These are phyloP conservation scores for Phrynocephalus versicolor DNA, from an alignment of 2,113 vertebrate genomes.

Conservation along the genomic window DNA sequence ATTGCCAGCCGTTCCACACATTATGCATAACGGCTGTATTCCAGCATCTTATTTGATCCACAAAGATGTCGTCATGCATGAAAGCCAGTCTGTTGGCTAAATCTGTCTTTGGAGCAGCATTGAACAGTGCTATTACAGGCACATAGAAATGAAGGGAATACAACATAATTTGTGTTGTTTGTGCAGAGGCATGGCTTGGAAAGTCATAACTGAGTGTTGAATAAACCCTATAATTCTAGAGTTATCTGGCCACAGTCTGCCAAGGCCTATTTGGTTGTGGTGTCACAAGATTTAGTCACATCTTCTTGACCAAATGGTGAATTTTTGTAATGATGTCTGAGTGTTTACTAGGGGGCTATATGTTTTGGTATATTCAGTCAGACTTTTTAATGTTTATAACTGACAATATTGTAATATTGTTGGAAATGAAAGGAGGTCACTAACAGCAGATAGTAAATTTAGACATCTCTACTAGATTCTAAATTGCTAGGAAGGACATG, in stretches of 20 bases:
- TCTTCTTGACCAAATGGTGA: neutral
- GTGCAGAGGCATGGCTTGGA: neutral
- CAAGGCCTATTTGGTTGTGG: neutral
- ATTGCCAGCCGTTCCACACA: neutral
- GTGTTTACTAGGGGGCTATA: neutral
- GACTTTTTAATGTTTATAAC: neutral
- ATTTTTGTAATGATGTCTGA: neutral
- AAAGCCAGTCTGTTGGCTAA: neutral
- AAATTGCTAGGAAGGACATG: neutral
- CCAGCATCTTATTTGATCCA: neutral
- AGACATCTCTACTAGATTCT: neutral
- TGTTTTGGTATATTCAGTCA: neutral
- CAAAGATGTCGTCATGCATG: neutral
- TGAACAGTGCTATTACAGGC: neutral
- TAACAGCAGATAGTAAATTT: neutral
- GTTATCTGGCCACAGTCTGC: neutral
- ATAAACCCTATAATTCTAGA: neutral
- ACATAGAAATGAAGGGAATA: neutral
- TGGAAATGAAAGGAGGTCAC: neutral
- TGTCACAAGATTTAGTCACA: neutral
- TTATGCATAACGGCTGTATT: neutral
- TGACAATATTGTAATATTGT: too few relatives aligned
- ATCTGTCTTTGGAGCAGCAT: neutral
- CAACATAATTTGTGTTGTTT: neutral
- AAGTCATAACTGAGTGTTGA: neutral